A percentile compares a stretch with the other conserved stretches of the same genome.
These are phyloP conservation scores for Sebastes goodei DNA, from an alignment of 2,797 vertebrate genomes.

Conservation along the genomic window DNA sequence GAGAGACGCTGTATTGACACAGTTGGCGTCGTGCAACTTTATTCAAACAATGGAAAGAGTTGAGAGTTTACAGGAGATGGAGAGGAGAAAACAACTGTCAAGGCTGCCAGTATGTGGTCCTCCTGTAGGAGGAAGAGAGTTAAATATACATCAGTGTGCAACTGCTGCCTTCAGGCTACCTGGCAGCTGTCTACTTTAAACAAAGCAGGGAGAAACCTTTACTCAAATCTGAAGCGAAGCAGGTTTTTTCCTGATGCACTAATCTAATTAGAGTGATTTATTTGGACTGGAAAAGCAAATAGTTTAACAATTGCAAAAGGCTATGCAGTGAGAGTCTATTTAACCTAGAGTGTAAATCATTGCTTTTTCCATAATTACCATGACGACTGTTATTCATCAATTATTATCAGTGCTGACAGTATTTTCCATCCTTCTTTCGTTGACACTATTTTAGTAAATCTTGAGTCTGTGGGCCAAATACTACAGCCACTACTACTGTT, in stretches of 20 bases:
- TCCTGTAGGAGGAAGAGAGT: conserved; percentile 4
- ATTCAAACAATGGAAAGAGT: conserved; percentile 21
- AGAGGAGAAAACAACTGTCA: background rate
- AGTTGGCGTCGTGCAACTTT: background rate
- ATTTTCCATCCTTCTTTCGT: background rate
- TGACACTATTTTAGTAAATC: background rate
- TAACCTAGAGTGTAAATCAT: background rate
- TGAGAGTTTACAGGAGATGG: background rate
- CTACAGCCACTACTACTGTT: background rate
- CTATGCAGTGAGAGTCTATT: background rate
- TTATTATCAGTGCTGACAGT: background rate
- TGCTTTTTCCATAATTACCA: background rate
- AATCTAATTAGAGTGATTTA: conserved; percentile 45
- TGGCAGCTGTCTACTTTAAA: conserved; percentile 46
- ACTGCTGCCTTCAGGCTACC: conserved; percentile 35
- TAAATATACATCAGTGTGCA: conserved; percentile 33
- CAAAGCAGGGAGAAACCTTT: conserved; percentile 17
- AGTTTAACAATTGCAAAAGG: conserved; percentile 8
- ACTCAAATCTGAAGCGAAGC: conserved; percentile 7
- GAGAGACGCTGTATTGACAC: background rate
- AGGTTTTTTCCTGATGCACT: background rate
- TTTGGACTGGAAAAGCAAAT: conserved; percentile 13
- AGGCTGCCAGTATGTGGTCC: conserved; percentile 8
- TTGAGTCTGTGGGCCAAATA: background rate
- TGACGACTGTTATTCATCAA: background rate